These are phyloP conservation scores for Trachurus trachurus DNA, from an alignment of 2,797 vertebrate species.

Conservation along the genomic window DNA sequence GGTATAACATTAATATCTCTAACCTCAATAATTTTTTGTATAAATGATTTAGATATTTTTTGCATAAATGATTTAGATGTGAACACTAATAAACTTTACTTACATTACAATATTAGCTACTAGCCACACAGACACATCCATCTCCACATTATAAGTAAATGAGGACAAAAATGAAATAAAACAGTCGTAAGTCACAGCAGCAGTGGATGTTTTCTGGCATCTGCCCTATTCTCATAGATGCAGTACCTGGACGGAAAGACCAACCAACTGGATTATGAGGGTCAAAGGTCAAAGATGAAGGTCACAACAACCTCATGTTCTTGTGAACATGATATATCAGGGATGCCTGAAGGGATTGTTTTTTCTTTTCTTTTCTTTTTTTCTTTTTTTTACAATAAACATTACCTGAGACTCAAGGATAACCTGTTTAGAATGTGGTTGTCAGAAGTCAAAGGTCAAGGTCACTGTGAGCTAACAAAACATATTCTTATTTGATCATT, in stretches of 20 bases:
- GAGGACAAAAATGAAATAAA: background rate
- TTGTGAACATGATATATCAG: too few relatives aligned
- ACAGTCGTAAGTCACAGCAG: background rate
- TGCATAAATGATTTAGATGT: background rate
- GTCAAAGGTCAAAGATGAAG: too few relatives aligned
- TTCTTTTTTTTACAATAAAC: too few relatives aligned
- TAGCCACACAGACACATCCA: background rate
- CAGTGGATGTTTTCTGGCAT: too few relatives aligned
- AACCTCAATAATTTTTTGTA: background rate
- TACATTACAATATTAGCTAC: background rate
- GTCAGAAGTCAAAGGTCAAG: too few relatives aligned
- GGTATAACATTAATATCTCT: background rate
- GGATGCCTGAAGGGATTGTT: too few relatives aligned
- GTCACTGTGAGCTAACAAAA: background rate
- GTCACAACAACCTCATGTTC: too few relatives aligned
- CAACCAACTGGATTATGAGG: background rate
- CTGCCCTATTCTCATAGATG: too few relatives aligned
- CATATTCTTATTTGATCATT: background rate
- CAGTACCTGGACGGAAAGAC: background rate
- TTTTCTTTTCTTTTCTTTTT: too few relatives aligned
- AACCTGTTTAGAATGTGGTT: too few relatives aligned
- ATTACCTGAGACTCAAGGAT: too few relatives aligned
- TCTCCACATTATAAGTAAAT: background rate
- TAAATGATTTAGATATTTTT: background rate
- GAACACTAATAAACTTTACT: constrained; percentile 1